A percentile compares a stretch with the other conserved stretches of the same genome.
Evolutionary conservation across 2,797 vertebrate species (phyloP).

Genomic region (Xenops minutus): DNA sequence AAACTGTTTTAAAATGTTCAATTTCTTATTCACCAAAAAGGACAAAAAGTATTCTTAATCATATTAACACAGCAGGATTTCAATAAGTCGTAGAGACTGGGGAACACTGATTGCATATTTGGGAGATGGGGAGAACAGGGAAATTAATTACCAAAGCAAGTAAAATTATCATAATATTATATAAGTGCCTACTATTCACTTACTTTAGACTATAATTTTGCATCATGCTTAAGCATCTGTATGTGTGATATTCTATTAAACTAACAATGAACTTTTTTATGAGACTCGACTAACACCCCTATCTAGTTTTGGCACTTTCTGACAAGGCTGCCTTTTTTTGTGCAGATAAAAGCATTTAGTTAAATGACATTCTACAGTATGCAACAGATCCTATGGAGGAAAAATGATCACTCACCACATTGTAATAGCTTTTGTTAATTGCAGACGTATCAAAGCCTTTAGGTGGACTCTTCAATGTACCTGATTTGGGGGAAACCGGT

Average conservation of each 20-base stretch:
- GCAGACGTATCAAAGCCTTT: conserved; percentile 92
- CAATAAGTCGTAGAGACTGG: not conserved
- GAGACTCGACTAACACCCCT: not conserved
- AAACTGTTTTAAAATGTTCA: not conserved
- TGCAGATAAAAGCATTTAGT: not conserved
- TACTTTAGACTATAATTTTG: not conserved
- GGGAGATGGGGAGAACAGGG: not conserved
- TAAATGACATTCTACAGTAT: not conserved
- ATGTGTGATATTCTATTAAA: not conserved
- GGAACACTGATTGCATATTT: not conserved
- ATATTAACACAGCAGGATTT: not conserved
- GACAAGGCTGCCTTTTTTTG: not conserved
- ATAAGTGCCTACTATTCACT: not conserved
- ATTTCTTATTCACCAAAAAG: not conserved
- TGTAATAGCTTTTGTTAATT: conserved; percentile 98
- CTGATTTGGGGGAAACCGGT: conserved; percentile 96
- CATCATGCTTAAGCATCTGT: not conserved
- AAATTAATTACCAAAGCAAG: not conserved
- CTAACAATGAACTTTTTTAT: not conserved
- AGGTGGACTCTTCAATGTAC: conserved; percentile 91
- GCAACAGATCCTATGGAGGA: not conserved
- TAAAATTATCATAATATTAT: not conserved
- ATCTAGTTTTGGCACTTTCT: not conserved
- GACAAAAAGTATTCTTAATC: not conserved
- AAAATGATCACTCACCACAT: conserved; percentile 84